These are phyloP conservation scores for Brachionus koreanus DNA, from an alignment of 1,140 invertebrate species.

Conservation along the genomic window DNA sequence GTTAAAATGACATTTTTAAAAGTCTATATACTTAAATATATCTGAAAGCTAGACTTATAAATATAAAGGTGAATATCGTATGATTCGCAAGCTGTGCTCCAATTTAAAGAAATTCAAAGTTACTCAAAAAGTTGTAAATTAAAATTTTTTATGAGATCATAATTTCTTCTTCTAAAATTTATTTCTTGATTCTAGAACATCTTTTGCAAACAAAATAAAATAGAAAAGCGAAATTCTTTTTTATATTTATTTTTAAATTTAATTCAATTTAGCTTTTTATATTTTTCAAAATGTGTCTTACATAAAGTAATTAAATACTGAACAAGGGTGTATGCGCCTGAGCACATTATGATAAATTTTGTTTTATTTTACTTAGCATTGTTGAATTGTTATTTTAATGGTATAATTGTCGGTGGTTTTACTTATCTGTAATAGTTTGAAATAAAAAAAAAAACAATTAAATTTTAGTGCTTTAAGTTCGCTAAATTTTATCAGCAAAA, in stretches of 20 bases:
- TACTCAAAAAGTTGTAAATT: neutral
- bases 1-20: neutral
- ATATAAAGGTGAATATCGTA: neutral
- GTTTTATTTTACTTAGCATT: neutral
- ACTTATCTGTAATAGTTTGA: neutral
- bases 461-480: neutral
- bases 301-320: constrained; percentile 4
- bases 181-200: neutral
- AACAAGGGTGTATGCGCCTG: neutral
- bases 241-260: neutral
- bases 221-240: neutral
- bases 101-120: neutral
- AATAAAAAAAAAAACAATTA: neutral
- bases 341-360: constrained; percentile 7
- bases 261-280: neutral
- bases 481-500: neutral
- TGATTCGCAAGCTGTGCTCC: neutral
- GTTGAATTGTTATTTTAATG: neutral
- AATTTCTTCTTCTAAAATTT: neutral
- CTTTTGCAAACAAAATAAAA: neutral
- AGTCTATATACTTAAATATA: neutral
- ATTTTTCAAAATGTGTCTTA: neutral
- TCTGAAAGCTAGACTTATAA: neutral
- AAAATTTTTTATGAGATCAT: neutral
- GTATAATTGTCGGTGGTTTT: neutral